phyloP scores from a whole-genome alignment of 2,113 vertebrate species.

The Tragelaphus buxtoni region DNA sequence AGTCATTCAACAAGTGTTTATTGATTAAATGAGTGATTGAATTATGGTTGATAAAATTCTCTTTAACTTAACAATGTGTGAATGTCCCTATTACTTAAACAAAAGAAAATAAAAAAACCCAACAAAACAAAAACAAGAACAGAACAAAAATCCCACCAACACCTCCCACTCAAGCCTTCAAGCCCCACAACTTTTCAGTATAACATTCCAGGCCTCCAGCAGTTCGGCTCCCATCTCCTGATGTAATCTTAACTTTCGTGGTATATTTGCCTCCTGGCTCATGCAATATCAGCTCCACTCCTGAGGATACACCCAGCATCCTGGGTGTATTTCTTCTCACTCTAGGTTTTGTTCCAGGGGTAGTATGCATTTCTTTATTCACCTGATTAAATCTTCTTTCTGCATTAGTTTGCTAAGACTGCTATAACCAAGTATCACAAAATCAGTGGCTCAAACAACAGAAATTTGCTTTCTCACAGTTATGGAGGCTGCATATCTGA shows the following conservation, averaged over 20 bases:
- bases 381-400: background rate
- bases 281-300: background rate
- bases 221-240: background rate
- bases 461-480: background rate
- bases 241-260: background rate
- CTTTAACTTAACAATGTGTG: background rate
- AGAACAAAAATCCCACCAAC: background rate
- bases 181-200: background rate
- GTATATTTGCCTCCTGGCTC: background rate
- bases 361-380: background rate
- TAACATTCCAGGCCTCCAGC: background rate
- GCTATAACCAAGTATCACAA: background rate
- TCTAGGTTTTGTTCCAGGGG: background rate
- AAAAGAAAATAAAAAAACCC: background rate
- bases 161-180: background rate
- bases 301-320: background rate
- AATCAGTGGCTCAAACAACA: background rate
- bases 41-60: background rate
- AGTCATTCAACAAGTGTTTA: background rate
- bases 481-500: background rate
- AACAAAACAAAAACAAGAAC: background rate
- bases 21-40: slow-evolving; percentile 3
- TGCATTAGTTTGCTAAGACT: background rate
- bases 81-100: background rate
- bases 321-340: background rate